Evolutionary conservation across 1,140 invertebrate species (phyloP).

Genomic region (Rhyzopertha dominica): DNA sequence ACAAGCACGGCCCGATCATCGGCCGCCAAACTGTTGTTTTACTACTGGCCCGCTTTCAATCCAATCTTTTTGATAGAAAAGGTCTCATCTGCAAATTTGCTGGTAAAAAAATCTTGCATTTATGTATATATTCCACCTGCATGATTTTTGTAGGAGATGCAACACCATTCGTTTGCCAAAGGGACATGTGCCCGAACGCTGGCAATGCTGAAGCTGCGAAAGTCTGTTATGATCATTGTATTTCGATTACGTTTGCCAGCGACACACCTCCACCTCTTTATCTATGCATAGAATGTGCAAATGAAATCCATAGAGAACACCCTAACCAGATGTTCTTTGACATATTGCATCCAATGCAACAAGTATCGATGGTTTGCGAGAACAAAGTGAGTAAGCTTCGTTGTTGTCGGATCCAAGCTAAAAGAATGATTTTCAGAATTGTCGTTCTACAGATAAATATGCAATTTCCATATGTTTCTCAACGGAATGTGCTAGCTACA

Average conservation of each 20-base stretch:
- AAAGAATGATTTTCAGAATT: slow-evolving; percentile 64
- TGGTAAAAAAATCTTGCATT: slow-evolving; percentile 54
- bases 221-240: slow-evolving; percentile 84
- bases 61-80: slow-evolving; percentile 85
- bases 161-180: slow-evolving; percentile 75
- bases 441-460: slow-evolving; percentile 85
- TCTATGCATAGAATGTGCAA: slow-evolving; percentile 94
- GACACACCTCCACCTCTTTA: slow-evolving; percentile 91
- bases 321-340: slow-evolving; percentile 84
- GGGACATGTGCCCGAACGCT: slow-evolving; percentile 78
- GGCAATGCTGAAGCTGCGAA: slow-evolving; percentile 83
- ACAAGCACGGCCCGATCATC: slow-evolving; percentile 84
- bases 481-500: slow-evolving; percentile 92
- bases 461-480: slow-evolving; percentile 96
- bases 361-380: slow-evolving; percentile 92
- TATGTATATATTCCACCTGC: background rate
- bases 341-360: slow-evolving; percentile 90
- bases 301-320: slow-evolving; percentile 79
- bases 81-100: slow-evolving; percentile 85
- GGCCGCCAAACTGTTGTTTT: slow-evolving; percentile 94
- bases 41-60: slow-evolving; percentile 99
- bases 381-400: slow-evolving; percentile 71
- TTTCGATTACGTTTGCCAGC: slow-evolving; percentile 74
- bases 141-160: slow-evolving; percentile 45
- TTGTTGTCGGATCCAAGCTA: background rate